phyloP scores from a whole-genome alignment of 1,140 invertebrate species.

The Microplitis demolitor region DNA sequence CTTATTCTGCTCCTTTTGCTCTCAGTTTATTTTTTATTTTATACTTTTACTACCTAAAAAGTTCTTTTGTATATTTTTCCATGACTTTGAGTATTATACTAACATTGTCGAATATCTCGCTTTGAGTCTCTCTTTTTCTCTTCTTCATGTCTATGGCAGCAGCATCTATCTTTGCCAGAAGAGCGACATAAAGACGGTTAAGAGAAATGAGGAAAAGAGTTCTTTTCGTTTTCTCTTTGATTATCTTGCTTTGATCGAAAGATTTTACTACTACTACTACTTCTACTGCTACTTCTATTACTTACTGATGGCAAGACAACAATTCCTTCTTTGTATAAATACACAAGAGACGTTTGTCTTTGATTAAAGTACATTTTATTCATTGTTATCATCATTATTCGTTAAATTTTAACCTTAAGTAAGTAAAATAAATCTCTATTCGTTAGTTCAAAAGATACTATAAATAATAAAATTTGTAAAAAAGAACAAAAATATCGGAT shows the following conservation, averaged over 20 bases:
- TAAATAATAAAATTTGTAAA: too few relatives aligned
- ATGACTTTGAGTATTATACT: not conserved
- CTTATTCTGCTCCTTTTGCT: not conserved
- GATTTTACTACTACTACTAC: not conserved
- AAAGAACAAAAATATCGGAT: too few relatives aligned
- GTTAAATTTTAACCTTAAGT: too few relatives aligned
- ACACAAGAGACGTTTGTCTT: not conserved
- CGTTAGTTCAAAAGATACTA: too few relatives aligned
- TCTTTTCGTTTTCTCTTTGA: conserved; percentile 4
- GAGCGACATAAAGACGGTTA: not conserved
- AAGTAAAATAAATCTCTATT: too few relatives aligned
- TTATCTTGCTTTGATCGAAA: conserved; percentile 5
- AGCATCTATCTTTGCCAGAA: not conserved
- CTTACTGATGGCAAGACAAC: not conserved
- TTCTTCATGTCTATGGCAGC: not conserved
- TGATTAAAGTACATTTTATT: not conserved
- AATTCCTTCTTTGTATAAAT: not conserved
- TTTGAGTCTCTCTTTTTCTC: not conserved
- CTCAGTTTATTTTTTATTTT: not conserved
- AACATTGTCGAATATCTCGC: not conserved
- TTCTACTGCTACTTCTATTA: not conserved
- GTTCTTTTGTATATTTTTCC: conserved; percentile 6
- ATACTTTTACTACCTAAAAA: not conserved
- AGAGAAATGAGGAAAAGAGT: not conserved
- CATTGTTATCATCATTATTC: not conserved